Percentiles rank a stretch among this genome's conserved stretches.
Conservation (phyloP, 2,797 vertebrate species). For the Pterois miles region DNA sequence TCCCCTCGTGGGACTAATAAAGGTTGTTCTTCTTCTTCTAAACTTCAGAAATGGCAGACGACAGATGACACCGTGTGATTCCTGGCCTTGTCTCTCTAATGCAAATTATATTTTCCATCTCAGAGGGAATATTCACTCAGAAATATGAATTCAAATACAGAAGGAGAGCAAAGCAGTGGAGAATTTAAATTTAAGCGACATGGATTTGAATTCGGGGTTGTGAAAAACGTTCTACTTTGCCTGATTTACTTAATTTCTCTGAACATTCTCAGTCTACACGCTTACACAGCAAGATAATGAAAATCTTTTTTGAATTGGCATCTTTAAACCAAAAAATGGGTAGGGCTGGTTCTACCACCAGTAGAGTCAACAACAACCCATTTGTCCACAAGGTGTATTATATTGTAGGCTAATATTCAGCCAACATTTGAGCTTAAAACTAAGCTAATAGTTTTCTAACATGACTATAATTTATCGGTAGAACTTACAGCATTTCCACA, state of each 20-base stretch:
- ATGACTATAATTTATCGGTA: neutral
- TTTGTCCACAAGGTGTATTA: neutral
- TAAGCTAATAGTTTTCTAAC: neutral
- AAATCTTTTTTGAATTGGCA: neutral
- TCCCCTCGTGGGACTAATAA: too few species aligned
- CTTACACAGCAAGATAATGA: neutral
- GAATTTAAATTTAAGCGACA: conserved; percentile 7
- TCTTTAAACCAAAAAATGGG: neutral
- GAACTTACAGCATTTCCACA: neutral
- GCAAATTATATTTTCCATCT: conserved; percentile 29
- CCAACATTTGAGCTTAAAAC: neutral
- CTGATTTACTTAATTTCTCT: neutral
- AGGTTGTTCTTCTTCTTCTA: too few species aligned
- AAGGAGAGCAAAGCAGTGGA: neutral
- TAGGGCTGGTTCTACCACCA: neutral
- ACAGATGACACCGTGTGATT: neutral
- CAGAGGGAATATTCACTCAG: conserved; percentile 7
- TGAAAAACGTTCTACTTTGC: neutral
- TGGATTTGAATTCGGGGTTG: neutral
- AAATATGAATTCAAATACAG: conserved; percentile 12
- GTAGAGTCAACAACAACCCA: neutral
- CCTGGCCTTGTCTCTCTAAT: conserved; percentile 15
- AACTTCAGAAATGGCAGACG: neutral
- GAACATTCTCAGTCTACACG: neutral
- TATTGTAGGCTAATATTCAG: neutral